Evolutionary conservation across 1,140 invertebrate species (phyloP).

Genomic region (Onthophagus taurus): DNA sequence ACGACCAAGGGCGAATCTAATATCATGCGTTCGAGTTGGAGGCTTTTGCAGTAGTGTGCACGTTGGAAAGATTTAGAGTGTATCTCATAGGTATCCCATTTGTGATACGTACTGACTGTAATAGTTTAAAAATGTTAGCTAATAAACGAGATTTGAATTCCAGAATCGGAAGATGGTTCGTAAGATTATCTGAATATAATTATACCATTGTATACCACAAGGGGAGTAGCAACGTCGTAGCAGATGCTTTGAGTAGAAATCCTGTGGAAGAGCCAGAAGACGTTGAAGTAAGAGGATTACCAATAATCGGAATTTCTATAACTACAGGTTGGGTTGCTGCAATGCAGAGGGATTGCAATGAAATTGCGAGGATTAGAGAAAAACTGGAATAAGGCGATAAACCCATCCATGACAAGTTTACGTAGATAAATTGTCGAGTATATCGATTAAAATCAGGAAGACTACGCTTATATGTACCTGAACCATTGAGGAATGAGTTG

Average conservation of each 20-base stretch:
- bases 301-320: slow-evolving; percentile 7
- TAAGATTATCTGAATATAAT: slow-evolving; percentile 16
- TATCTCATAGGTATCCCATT: slow-evolving; percentile 16
- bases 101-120: slow-evolving; percentile 19
- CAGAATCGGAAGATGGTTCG: slow-evolving; percentile 20
- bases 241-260: slow-evolving; percentile 18
- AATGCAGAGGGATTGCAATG: slow-evolving; percentile 7
- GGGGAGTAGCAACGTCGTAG: slow-evolving; percentile 13
- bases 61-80: slow-evolving; percentile 5
- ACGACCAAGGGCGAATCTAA: slow-evolving; percentile 8
- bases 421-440: not conserved
- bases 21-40: slow-evolving; percentile 13
- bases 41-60: not conserved
- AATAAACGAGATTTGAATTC: slow-evolving; percentile 19
- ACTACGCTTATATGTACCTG: too few relatives aligned
- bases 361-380: not conserved
- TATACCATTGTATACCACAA: slow-evolving; percentile 18
- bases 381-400: slow-evolving; percentile 6
- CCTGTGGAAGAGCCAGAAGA: slow-evolving; percentile 14
- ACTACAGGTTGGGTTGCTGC: slow-evolving; percentile 10
- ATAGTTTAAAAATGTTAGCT: slow-evolving; percentile 16
- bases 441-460: too few relatives aligned
- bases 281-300: slow-evolving; percentile 3
- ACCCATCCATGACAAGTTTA: not conserved
- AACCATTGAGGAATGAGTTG: too few relatives aligned